These are phyloP conservation scores for Porites rus DNA, from an alignment of 92 coral and sea anemone species.

Conservation along the genomic window DNA sequence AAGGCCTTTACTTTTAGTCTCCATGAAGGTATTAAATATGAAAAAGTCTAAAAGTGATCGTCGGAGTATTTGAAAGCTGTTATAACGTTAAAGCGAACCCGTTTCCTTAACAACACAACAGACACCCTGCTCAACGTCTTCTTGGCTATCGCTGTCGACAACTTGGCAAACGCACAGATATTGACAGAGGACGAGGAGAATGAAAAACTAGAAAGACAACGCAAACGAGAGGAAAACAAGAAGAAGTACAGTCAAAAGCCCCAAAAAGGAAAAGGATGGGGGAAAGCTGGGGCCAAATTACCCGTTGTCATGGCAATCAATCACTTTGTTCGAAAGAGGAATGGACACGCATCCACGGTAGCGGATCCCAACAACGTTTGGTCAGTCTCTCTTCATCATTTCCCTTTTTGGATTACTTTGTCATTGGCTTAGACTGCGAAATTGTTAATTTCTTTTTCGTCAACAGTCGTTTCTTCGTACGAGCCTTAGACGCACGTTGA, in stretches of 20 bases:
- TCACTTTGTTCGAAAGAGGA: conserved; percentile 60
- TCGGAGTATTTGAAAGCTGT: too few species aligned
- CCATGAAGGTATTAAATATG: too few species aligned
- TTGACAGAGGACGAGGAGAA: conserved; percentile 95
- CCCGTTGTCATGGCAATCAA: conserved; percentile 62
- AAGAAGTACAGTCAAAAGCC: conserved; percentile 52
- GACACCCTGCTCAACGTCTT: conserved; percentile 97
- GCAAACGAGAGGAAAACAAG: conserved; percentile 59
- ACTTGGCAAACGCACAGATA: conserved; percentile 97
- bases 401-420: not conserved
- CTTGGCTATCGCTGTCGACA: conserved; percentile 99
- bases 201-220: conserved; percentile 76
- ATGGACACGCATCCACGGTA: conserved; percentile 33
- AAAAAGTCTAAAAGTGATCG: too few species aligned
- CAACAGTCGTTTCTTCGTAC: too few species aligned
- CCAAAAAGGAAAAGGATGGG: conserved; percentile 53
- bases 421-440: too few species aligned
- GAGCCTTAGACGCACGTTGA: too few species aligned
- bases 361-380: conserved; percentile 20
- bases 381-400: not conserved
- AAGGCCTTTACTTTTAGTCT: too few species aligned
- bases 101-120: conserved; percentile 62
- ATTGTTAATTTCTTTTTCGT: too few species aligned
- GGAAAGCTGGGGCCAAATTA: conserved; percentile 61
- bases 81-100: not conserved